A percentile compares a stretch with the other conserved stretches of the same genome.
Evolutionary conservation across 1,140 invertebrate genomes (phyloP).

Genomic region (Lepidurus arcticus): DNA sequence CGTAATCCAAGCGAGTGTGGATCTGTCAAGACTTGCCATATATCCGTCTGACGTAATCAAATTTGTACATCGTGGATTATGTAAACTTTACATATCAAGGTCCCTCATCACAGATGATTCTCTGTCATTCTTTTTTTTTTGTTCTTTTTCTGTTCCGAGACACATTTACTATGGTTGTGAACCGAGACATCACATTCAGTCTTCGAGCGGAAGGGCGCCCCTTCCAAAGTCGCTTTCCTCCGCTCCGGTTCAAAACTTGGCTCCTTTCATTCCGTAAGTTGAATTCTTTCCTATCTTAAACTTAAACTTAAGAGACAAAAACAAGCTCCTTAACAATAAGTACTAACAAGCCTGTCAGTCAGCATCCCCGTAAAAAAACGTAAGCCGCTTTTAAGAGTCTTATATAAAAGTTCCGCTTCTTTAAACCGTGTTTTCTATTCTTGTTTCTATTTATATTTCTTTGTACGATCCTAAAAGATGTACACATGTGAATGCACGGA

Average conservation of each 20-base stretch:
- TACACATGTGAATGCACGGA: too few species aligned
- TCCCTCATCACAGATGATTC: background rate
- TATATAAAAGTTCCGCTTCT: background rate
- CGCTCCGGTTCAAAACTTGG: background rate
- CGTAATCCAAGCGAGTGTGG: too few species aligned
- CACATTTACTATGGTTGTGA: background rate
- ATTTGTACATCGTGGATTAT: background rate
- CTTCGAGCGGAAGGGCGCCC: conserved; percentile 1
- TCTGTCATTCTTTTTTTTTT: background rate
- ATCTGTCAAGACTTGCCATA: background rate
- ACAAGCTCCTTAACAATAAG: conserved; percentile 8
- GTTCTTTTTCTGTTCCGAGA: background rate
- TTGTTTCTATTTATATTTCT: background rate
- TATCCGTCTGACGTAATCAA: background rate
- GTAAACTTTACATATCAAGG: background rate
- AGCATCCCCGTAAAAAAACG: background rate
- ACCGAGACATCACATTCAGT: conserved; percentile 1
- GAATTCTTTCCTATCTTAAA: background rate
- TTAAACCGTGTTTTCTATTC: background rate
- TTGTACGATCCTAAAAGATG: too few species aligned
- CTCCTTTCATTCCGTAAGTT: background rate
- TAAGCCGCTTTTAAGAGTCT: conserved; percentile 15
- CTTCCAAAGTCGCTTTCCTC: background rate
- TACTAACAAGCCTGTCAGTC: too few species aligned
- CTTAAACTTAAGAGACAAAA: background rate